Evolutionary conservation across 1,140 invertebrate genomes (phyloP).

Genomic region (Coelopa frigida): DNA sequence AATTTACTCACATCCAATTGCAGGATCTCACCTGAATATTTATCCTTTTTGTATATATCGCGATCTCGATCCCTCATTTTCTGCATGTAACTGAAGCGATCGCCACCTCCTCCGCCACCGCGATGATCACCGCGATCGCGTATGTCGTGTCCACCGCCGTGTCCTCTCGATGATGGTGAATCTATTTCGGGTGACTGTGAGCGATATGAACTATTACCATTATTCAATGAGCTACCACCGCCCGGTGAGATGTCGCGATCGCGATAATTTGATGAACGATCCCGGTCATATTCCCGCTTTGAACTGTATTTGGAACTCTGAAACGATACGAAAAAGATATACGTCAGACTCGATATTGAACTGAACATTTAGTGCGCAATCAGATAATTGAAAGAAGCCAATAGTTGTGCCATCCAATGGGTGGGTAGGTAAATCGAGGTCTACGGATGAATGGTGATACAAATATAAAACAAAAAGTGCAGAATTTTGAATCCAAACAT

Average conservation of each 20-base stretch:
- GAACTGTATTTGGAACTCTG: conserved; percentile 71
- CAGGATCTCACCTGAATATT: conserved; percentile 57
- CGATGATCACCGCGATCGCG: conserved; percentile 47
- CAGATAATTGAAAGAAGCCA: no score
- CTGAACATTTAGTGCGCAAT: no score
- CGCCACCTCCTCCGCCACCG: conserved; percentile 48
- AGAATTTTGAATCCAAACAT: no score
- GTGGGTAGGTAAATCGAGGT: no score
- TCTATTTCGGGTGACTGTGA: conserved; percentile 63
- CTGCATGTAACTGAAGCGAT: conserved; percentile 60
- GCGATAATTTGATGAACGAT: conserved; percentile 43
- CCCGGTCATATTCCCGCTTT: conserved; percentile 45
- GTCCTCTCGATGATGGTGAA: conserved; percentile 47
- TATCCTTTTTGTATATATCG: conserved; percentile 84
- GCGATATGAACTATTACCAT: conserved; percentile 67
- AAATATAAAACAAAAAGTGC: no score
- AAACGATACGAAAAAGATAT: conserved; percentile 6
- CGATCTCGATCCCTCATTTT: conserved; percentile 80
- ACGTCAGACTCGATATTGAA: not conserved
- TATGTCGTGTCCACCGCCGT: conserved; percentile 45
- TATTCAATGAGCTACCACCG: conserved; percentile 54
- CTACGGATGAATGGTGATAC: no score
- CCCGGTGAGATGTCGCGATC: conserved; percentile 51
- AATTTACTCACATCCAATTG: not conserved
- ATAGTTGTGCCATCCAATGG: no score